Conservation (phyloP, 2,797 vertebrate species). For the Alauda arvensis region DNA sequence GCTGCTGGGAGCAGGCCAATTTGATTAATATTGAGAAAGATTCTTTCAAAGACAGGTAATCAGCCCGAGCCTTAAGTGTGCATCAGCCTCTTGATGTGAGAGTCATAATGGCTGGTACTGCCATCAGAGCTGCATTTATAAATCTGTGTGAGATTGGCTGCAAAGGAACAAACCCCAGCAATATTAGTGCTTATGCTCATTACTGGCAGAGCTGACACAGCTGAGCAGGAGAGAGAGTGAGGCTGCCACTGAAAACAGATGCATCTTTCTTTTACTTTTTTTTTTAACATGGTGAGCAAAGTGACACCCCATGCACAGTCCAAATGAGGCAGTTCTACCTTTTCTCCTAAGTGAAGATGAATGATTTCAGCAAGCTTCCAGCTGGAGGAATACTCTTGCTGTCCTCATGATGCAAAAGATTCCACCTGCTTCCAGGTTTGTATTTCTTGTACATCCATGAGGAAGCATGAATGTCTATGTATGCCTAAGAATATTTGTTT, state of each 20-base stretch:
- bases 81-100: slow-evolving; percentile 7
- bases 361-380: neutral
- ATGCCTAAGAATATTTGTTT: neutral
- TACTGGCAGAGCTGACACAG: slow-evolving; percentile 14
- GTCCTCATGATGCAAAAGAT: neutral
- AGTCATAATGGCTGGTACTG: neutral
- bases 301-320: neutral
- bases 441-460: neutral
- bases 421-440: neutral
- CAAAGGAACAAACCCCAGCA: neutral
- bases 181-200: neutral
- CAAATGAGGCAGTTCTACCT: neutral
- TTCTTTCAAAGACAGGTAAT: slow-evolving; percentile 19
- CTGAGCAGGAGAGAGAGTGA: neutral
- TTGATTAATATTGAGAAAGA: slow-evolving; percentile 27
- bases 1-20: slow-evolving; percentile 1
- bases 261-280: neutral
- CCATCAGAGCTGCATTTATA: neutral
- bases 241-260: neutral
- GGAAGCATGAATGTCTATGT: neutral
- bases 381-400: neutral
- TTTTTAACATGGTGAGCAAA: neutral
- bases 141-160: neutral
- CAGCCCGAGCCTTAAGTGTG: neutral
- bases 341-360: neutral